These are phyloP conservation scores for Parnassius glacialis DNA, from an alignment of 2,888 invertebrate genomes.

Conservation along the genomic window DNA sequence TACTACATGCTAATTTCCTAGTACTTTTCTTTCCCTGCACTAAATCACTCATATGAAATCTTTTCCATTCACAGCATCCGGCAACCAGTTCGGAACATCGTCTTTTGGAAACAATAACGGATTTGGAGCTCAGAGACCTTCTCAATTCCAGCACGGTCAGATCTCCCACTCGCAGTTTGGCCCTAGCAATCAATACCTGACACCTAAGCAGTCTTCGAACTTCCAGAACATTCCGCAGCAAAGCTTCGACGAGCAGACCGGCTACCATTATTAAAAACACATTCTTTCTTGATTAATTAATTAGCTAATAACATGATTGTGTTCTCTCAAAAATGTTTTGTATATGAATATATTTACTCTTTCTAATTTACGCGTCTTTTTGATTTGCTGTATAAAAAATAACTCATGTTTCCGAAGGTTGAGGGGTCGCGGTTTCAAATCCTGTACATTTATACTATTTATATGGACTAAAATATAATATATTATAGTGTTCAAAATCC, in stretches of 20 bases:
- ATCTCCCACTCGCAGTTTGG: slow-evolving; percentile 37
- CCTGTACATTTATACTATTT: no score
- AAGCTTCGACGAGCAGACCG: slow-evolving; percentile 65
- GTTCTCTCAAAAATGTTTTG: slow-evolving; percentile 27
- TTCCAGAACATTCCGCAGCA: slow-evolving; percentile 60
- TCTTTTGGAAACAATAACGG: slow-evolving; percentile 29
- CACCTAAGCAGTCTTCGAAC: slow-evolving; percentile 48
- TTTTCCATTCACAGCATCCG: slow-evolving; percentile 29
- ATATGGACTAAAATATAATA: no score
- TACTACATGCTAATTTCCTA: no score
- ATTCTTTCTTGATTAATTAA: background rate
- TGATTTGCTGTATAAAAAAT: no score
- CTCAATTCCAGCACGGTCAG: slow-evolving; percentile 16
- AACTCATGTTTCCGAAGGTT: no score
- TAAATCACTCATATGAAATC: background rate
- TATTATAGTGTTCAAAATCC: no score
- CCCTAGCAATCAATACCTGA: slow-evolving; percentile 60
- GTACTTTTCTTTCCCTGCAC: no score
- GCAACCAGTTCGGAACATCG: slow-evolving; percentile 42
- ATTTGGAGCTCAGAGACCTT: slow-evolving; percentile 23
- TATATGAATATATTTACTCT: slow-evolving; percentile 24
- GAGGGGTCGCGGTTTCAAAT: no score
- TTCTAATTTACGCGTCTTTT: background rate
- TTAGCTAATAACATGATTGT: slow-evolving; percentile 27
- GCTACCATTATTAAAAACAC: slow-evolving; percentile 58